Percentiles rank a stretch among this genome's conserved stretches.
phyloP scores from a whole-genome alignment of 2,888 invertebrate genomes.

The Synanthedon andrenaeformis region DNA sequence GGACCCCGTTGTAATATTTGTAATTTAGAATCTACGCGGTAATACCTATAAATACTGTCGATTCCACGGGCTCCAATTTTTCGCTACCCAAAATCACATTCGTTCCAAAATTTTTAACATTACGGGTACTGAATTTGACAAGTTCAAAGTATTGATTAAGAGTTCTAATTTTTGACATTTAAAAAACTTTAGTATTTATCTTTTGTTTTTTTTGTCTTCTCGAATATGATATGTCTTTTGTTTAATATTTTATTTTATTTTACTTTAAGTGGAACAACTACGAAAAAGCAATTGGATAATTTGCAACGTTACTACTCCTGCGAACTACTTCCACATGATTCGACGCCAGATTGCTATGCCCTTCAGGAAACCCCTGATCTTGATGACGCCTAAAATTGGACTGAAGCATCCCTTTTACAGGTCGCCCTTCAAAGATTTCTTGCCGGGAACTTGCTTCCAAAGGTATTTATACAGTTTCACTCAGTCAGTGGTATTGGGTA shows the following conservation, averaged over 20 bases:
- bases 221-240: no score
- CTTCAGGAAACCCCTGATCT: slow-evolving; percentile 82
- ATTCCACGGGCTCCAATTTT: no score
- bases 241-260: neutral
- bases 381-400: slow-evolving; percentile 83
- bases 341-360: slow-evolving; percentile 81
- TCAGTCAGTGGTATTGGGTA: no score
- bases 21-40: no score
- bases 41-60: no score
- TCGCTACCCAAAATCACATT: no score
- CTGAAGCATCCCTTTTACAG: slow-evolving; percentile 80
- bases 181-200: no score
- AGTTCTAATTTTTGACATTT: neutral
- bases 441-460: slow-evolving; percentile 63
- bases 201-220: no score
- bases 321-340: slow-evolving; percentile 82
- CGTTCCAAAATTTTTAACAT: no score
- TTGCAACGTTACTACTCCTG: slow-evolving; percentile 80
- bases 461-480: slow-evolving; percentile 24
- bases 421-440: slow-evolving; percentile 78
- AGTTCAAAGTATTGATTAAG: neutral
- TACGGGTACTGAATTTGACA: no score
- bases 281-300: slow-evolving; percentile 79
- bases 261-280: slow-evolving; percentile 74
- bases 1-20: no score